Evolutionary conservation across 2,113 vertebrate species (phyloP), one percentile per base, ranked within the genome.

Genomic region (Hippocampus comes): DNA sequence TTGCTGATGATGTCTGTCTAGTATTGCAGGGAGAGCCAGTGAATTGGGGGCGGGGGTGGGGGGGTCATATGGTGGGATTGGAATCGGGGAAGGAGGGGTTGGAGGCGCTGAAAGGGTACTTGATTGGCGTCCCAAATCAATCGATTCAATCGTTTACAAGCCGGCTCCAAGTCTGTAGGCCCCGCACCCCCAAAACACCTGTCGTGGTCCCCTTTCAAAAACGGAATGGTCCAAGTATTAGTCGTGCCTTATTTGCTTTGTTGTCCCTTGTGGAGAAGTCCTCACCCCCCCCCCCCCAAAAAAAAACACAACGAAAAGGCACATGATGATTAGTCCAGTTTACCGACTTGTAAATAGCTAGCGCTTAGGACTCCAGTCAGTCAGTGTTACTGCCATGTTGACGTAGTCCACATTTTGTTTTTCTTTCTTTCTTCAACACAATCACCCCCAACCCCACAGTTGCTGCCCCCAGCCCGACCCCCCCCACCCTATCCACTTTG

Each of bases 231-330:
- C 89, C 84, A 90, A 91, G 91, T 95, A 93, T 96, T 95, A 94
- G 94, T 95, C 91, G 97, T 99, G 97, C 97, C 97, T 99, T 99
- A 98, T 96, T 97, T 97, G 76, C 91, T 92, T 95, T 92, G 84
- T 89, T 7, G 71, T 51, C 6, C 20, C 20, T 2, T 41, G 67
- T 69, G 79, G 74, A 77, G 71, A 78, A 73, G 63, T 75, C 57
- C 59, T 70, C 78, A 80, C 68, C 12, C 1, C 21, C 11, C 51
- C 20, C 30, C 30, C 18, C n/a, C 65, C 14, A 67, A 25, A n/a
- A 15, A 15, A 83, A 90, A 56, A 78, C 71, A 15, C 9, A 46
- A 43, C 5, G 41, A 68, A 20, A 55, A 70, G 68, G 48, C 85
- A 89, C 92, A 86, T 90, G 88, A 92, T 91, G 88, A 65, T 23